Evolutionary conservation across 2,113 vertebrate species (phyloP).

Genomic region (Haemorhous mexicanus): DNA sequence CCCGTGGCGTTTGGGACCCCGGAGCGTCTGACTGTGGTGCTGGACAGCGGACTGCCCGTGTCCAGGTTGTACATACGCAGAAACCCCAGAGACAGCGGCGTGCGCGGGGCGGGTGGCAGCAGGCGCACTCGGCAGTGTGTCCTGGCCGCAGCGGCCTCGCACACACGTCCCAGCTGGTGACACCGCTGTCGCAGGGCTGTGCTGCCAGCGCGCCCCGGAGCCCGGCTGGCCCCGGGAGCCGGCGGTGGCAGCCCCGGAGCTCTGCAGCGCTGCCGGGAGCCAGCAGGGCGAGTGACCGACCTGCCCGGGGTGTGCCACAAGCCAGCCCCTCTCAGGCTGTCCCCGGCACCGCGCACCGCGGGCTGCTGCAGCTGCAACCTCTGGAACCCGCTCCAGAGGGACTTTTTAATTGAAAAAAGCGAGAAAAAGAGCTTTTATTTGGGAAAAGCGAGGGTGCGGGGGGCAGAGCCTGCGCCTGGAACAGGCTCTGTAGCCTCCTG

Average conservation of each 20-base stretch:
- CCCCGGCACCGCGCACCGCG: rapidly evolving
- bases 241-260: rapidly evolving
- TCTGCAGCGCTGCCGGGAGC: not conserved
- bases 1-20: rapidly evolving
- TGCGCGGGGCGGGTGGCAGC: not conserved
- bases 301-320: not conserved
- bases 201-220: not conserved
- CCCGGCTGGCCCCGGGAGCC: not conserved
- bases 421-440: too few relatives aligned
- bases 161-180: rapidly evolving
- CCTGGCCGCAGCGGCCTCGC: not conserved
- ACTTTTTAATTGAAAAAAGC: too few relatives aligned
- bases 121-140: rapidly evolving
- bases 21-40: not conserved
- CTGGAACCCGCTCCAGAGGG: not conserved
- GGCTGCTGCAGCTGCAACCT: not conserved
- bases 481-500: not conserved
- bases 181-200: not conserved
- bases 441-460: too few relatives aligned
- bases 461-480: not conserved
- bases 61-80: not conserved
- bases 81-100: not conserved
- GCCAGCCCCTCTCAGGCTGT: rapidly evolving
- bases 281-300: rapidly evolving
- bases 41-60: not conserved